A percentile compares a stretch with the other conserved stretches of the same genome.
Conservation (phyloP, 2,113 vertebrate species). For the Entosphenus tridentatus region DNA sequence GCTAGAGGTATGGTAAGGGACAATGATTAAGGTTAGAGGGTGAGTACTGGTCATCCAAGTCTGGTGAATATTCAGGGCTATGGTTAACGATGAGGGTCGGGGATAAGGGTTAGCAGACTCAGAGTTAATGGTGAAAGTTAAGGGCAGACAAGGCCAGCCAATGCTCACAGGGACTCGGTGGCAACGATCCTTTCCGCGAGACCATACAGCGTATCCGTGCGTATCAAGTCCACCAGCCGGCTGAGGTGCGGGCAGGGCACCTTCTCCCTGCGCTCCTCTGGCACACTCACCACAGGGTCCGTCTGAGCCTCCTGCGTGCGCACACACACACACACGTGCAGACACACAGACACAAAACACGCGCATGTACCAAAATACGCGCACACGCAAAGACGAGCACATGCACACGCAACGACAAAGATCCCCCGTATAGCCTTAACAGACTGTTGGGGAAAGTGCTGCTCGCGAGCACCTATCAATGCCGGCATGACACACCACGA, state of each 20-base stretch:
- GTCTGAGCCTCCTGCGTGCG: neutral
- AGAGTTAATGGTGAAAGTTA: neutral
- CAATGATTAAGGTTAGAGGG: no score
- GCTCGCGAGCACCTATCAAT: no score
- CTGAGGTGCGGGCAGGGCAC: conserved; percentile 85
- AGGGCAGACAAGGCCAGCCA: conserved; percentile 1
- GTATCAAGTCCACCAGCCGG: conserved; percentile 59
- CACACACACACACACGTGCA: conserved; percentile 1
- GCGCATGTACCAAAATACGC: neutral
- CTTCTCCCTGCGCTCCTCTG: conserved; percentile 82
- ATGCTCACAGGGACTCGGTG: conserved; percentile 82
- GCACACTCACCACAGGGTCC: neutral
- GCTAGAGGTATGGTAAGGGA: no score
- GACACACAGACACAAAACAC: conserved; percentile 1
- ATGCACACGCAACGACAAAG: neutral
- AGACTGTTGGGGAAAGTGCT: no score
- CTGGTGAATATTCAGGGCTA: no score
- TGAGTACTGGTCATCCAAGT: no score
- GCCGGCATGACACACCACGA: no score
- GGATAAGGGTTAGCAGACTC: no score
- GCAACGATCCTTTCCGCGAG: conserved; percentile 80
- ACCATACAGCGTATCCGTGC: conserved; percentile 47
- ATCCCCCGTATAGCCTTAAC: no score
- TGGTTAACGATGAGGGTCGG: no score
- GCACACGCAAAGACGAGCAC: neutral